Base-by-base conservation (phyloP, 1,140 invertebrate species). In the Bombus difficillimus region DNA sequence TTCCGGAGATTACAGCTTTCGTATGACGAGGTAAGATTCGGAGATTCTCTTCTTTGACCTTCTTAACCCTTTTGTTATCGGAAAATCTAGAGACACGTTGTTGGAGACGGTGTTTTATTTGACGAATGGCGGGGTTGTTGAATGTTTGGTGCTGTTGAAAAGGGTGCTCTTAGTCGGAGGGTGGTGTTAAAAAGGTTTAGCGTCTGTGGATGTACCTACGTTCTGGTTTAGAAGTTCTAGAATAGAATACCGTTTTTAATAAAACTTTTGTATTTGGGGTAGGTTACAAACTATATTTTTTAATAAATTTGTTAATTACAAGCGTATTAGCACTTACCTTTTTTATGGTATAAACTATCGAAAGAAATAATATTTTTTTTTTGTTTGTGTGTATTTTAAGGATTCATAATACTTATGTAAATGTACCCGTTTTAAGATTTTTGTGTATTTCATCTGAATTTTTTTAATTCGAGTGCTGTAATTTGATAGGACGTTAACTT, bases 1-100 rank as follows among this genome's bases (percentile, higher is more conserved):
- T 89, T 86, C 39, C n/a, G 0, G 72, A 80, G 88, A 89, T 88
- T 82, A 79, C 47, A 47, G 62, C 22, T 39, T 69, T 32, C 53
- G 34, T 43, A 59, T 71, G 77, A 53, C 68, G 25, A n/a, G 34
- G 2, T 22, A 86, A 1, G 62, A 74, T 80, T 76, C 34, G 13
- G 28, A 73, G 47, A 15, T 59, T 53, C 59, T 43, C 15, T 18
- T 32, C 18, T 15, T 57, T 12, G 57, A 87, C 37, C 59, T 73
- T 39, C 76, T 71, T 39, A 86, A 89, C 68, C 47, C 84, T 86
- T 89, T 72, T 18, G 25, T 47, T 64, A 62, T 80, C 72, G 22
- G 32, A 18, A 47, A 62, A 85, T 85, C 66, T 72, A 32, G 12
- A 13, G 28, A 22, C 53, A 28, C 39, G 81, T 10, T 32, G 28